Percentiles rank a stretch among this genome's conserved stretches.
Evolutionary conservation across 2,888 invertebrate species (phyloP).

Genomic region (Drosophila vallismaia): DNA sequence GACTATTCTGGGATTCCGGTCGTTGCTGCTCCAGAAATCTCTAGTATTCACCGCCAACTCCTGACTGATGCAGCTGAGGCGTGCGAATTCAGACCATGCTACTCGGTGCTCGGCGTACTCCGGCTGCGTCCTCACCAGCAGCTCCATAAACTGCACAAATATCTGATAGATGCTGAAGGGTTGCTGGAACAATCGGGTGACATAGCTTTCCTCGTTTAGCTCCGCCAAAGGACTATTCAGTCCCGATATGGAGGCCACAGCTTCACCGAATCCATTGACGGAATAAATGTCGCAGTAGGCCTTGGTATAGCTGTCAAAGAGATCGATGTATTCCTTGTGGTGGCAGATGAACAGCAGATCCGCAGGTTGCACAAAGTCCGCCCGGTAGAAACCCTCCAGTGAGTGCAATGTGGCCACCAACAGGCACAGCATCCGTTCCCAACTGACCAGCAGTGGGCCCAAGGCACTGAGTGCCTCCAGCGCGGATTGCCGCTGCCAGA

Average conservation of each 20-base stretch:
- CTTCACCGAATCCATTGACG: slow-evolving; percentile 88
- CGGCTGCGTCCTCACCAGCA: slow-evolving; percentile 66
- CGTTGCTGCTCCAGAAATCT: slow-evolving; percentile 83
- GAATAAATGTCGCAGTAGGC: slow-evolving; percentile 90
- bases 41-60: slow-evolving; percentile 81
- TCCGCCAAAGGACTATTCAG: slow-evolving; percentile 52
- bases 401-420: slow-evolving; percentile 88
- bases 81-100: slow-evolving; percentile 79
- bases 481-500: slow-evolving; percentile 44
- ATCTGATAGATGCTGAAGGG: slow-evolving; percentile 81
- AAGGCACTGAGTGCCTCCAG: slow-evolving; percentile 46
- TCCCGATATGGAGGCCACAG: slow-evolving; percentile 86
- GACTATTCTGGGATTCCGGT: slow-evolving; percentile 80
- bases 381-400: slow-evolving; percentile 88
- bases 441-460: slow-evolving; percentile 86
- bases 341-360: slow-evolving; percentile 89
- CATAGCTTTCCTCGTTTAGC: slow-evolving; percentile 64
- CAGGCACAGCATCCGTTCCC: slow-evolving; percentile 88
- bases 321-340: slow-evolving; percentile 89
- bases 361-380: slow-evolving; percentile 86
- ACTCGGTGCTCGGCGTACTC: slow-evolving; percentile 77
- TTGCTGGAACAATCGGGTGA: slow-evolving; percentile 77
- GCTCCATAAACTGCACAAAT: slow-evolving; percentile 79
- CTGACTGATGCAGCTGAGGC: slow-evolving; percentile 78
- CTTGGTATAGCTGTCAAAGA: slow-evolving; percentile 89